phyloP scores from a whole-genome alignment of 2,888 invertebrate genomes.

The Lucinisca nassula region DNA sequence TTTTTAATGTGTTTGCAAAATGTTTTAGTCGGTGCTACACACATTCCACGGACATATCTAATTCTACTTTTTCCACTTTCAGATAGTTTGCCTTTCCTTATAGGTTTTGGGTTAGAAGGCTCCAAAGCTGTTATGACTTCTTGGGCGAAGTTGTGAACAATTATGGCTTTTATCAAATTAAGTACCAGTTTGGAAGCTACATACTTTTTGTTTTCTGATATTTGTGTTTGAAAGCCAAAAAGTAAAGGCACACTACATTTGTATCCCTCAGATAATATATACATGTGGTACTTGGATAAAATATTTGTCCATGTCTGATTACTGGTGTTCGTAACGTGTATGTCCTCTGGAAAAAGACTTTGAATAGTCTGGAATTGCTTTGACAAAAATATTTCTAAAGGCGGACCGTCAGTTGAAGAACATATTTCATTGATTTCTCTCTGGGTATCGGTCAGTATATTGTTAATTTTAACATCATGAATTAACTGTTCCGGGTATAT shows the following conservation, averaged over 20 bases:
- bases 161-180: not conserved
- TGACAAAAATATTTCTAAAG: not conserved
- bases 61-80: constrained; percentile 41
- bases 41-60: constrained; percentile 47
- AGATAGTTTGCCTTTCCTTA: not conserved
- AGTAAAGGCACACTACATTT: not conserved
- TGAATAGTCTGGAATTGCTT: not conserved
- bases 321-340: too few species aligned
- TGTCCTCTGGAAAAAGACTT: constrained; percentile 20
- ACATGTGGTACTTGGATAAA: constrained; percentile 9
- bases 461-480: not conserved
- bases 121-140: not conserved
- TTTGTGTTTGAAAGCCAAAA: not conserved
- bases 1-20: not conserved
- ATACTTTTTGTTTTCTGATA: not conserved
- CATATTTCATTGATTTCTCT: constrained; percentile 12
- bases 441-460: not conserved
- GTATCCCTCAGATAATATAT: not conserved
- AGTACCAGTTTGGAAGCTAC: not conserved
- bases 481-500: constrained; percentile 3
- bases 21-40: constrained; percentile 29
- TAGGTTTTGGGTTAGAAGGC: not conserved
- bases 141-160: not conserved
- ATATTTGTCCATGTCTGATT: constrained; percentile 14
- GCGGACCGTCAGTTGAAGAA: not conserved